Percentiles rank a stretch among this genome's conserved stretches.
phyloP scores from a whole-genome alignment of 2,113 vertebrate genomes.

The Larimichthys crocea region DNA sequence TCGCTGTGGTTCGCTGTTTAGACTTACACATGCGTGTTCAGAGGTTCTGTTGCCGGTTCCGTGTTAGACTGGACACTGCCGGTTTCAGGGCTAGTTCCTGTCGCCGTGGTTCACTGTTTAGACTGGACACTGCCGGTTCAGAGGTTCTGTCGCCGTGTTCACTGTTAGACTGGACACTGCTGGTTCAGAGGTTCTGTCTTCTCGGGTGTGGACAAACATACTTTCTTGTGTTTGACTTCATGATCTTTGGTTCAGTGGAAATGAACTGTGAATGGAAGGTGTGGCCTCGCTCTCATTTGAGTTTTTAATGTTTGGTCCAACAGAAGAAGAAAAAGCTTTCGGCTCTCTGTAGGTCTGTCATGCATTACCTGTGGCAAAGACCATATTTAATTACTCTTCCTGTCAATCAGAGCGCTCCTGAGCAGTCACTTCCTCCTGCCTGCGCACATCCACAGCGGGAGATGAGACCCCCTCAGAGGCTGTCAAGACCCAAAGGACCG shows the following conservation, averaged over 20 bases:
- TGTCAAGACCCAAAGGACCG: constrained; percentile 27
- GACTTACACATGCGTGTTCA: too few relatives aligned
- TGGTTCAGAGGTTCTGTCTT: too few relatives aligned
- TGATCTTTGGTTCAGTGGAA: background rate
- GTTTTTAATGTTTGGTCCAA: background rate
- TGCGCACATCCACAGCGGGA: constrained; percentile 36
- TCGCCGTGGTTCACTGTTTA: too few relatives aligned
- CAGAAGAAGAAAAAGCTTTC: constrained; percentile 15
- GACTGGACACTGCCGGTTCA: too few relatives aligned
- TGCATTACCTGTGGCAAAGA: constrained; percentile 48
- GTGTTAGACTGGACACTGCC: too few relatives aligned
- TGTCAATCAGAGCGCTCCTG: constrained; percentile 54
- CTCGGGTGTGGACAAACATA: background rate
- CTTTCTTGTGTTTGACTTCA: background rate
- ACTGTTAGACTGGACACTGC: too few relatives aligned
- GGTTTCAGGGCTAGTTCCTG: too few relatives aligned
- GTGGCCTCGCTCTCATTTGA: constrained; percentile 18
- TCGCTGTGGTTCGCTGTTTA: too few relatives aligned
- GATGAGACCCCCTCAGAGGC: constrained; percentile 22
- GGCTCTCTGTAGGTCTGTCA: constrained; percentile 37
- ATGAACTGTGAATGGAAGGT: constrained; percentile 10
- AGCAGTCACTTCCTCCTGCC: constrained; percentile 17
- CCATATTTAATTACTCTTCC: constrained; percentile 65
- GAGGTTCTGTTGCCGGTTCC: too few relatives aligned
- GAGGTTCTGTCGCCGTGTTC: too few relatives aligned